A percentile compares a stretch with the other conserved stretches of the same genome.
phyloP scores from a whole-genome alignment of 2,797 vertebrate species.

The Harpagifer antarcticus region DNA sequence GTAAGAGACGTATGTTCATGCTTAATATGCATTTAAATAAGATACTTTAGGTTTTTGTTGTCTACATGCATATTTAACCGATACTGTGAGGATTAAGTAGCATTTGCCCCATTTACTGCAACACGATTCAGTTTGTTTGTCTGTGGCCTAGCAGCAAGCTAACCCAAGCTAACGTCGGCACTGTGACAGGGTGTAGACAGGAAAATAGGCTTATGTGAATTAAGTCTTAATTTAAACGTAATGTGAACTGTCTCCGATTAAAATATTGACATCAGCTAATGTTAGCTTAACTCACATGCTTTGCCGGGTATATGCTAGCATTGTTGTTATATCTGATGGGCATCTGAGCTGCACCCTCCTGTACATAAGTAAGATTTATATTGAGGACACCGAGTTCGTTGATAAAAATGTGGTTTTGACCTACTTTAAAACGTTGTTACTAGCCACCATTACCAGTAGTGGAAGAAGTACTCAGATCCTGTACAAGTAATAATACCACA shows the following conservation, averaged over 20 bases:
- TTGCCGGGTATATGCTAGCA: slow-evolving; percentile 10
- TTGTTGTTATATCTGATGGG: neutral
- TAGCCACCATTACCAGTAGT: neutral
- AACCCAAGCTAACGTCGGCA: slow-evolving; percentile 50
- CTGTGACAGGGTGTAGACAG: neutral
- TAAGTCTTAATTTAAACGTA: neutral
- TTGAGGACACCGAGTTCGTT: neutral
- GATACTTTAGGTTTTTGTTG: neutral
- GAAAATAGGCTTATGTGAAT: slow-evolving; percentile 30
- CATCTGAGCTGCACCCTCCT: neutral
- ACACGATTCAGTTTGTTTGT: slow-evolving; percentile 60
- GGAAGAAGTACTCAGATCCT: too few species aligned
- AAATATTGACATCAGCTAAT: slow-evolving; percentile 38
- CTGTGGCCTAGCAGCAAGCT: slow-evolving; percentile 68
- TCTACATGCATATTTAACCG: neutral
- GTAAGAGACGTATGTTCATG: slow-evolving; percentile 31
- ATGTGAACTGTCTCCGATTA: neutral
- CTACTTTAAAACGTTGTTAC: neutral
- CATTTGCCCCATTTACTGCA: slow-evolving; percentile 48
- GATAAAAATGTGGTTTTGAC: neutral
- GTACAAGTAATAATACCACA: too few species aligned
- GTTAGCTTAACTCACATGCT: slow-evolving; percentile 16
- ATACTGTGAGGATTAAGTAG: slow-evolving; percentile 40
- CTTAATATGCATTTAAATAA: neutral
- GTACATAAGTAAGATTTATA: neutral